Percentiles rank a stretch among this genome's conserved stretches.
These are phyloP conservation scores for Mormyrus iriodes DNA, from an alignment of 2,113 vertebrate species.

Conservation along the genomic window DNA sequence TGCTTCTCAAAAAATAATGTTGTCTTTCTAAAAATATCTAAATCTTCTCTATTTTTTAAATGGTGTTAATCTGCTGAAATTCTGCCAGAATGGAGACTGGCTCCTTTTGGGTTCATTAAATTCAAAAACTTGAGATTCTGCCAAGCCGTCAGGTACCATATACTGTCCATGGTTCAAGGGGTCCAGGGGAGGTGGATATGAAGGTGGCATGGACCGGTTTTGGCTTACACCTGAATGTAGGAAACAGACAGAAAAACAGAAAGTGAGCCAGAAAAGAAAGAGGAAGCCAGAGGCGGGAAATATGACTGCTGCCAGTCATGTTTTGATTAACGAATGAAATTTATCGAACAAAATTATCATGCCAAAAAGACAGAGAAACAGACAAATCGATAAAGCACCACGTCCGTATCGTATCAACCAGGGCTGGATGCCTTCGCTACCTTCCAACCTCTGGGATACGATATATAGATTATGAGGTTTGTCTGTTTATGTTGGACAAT, in stretches of 20 bases:
- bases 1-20: slow-evolving; percentile 85
- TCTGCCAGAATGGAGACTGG: slow-evolving; percentile 99
- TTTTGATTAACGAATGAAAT: slow-evolving; percentile 3
- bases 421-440: not conserved
- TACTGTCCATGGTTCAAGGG: slow-evolving; percentile 93
- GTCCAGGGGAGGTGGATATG: slow-evolving; percentile 94
- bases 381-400: not conserved
- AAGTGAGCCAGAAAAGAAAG: slow-evolving; percentile 38
- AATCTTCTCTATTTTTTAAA: slow-evolving; percentile 96
- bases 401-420: slow-evolving; percentile 14
- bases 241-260: slow-evolving; percentile 14
- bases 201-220: slow-evolving; percentile 88
- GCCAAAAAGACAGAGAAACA: slow-evolving; percentile 12
- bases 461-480: slow-evolving; percentile 14
- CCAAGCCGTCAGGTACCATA: slow-evolving; percentile 86
- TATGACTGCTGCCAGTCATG: not conserved
- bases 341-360: not conserved
- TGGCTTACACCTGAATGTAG: slow-evolving; percentile 77
- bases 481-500: slow-evolving; percentile 15
- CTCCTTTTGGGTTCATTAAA: slow-evolving; percentile 97
- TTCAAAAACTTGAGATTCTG: slow-evolving; percentile 94
- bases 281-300: not conserved
- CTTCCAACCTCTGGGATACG: slow-evolving; percentile 12
- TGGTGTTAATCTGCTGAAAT: slow-evolving; percentile 99
- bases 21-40: slow-evolving; percentile 83